These are phyloP conservation scores for Mus minutoides DNA, from an alignment of 2,797 vertebrate genomes.

Conservation along the genomic window DNA sequence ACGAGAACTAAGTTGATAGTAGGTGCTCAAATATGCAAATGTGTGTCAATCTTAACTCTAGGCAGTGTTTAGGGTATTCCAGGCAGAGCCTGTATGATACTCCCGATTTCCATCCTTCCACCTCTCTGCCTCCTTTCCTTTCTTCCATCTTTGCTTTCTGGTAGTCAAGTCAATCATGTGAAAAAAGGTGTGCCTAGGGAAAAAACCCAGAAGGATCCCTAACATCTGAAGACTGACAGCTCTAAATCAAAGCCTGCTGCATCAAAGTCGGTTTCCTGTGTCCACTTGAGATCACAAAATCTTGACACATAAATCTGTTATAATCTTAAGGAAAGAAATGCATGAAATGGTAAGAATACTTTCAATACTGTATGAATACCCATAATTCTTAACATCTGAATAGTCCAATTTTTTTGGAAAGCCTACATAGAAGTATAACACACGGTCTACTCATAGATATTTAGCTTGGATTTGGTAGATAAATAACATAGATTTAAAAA, in stretches of 20 bases:
- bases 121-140: too few species aligned
- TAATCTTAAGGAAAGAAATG: background rate
- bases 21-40: background rate
- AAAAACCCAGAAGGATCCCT: background rate
- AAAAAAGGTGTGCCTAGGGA: background rate
- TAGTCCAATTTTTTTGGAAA: background rate
- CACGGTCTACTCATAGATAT: background rate
- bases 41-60: background rate
- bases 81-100: background rate
- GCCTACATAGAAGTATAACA: background rate
- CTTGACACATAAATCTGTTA: background rate
- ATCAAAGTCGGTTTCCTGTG: background rate
- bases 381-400: background rate
- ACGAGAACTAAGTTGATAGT: background rate
- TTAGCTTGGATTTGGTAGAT: background rate
- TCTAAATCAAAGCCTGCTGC: too few species aligned
- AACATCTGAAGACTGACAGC: background rate
- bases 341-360: background rate
- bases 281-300: background rate
- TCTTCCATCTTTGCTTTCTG: background rate
- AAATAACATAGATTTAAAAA: background rate
- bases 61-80: background rate
- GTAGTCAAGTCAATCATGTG: background rate
- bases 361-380: background rate
- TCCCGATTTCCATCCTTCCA: background rate